Conservation (phyloP, 2,113 vertebrate genomes). For the Morphnarchus princeps region DNA sequence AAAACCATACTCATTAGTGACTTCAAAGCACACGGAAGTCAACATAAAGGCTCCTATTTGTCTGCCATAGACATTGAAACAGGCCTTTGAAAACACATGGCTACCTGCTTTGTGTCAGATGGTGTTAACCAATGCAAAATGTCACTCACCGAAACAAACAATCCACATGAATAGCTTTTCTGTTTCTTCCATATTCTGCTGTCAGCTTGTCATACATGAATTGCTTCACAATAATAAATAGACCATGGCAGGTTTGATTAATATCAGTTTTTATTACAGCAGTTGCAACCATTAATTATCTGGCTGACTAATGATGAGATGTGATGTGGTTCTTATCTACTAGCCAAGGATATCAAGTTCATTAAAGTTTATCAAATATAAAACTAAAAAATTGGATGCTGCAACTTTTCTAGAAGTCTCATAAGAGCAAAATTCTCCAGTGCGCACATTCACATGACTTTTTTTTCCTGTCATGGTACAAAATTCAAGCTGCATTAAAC, state of each 20-base stretch:
- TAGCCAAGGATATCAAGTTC: conserved; percentile 52
- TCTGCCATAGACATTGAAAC: background rate
- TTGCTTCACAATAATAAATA: conserved; percentile 49
- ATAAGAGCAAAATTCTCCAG: background rate
- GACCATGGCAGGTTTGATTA: conserved; percentile 51
- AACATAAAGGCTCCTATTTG: conserved; percentile 50
- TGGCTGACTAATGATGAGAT: conserved; percentile 55
- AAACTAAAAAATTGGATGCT: background rate
- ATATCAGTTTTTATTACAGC: conserved; percentile 52
- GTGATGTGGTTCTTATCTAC: conserved; percentile 35
- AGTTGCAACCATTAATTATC: conserved; percentile 65
- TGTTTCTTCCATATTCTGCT: conserved; percentile 27
- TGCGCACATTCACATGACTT: background rate
- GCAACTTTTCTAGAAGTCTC: background rate
- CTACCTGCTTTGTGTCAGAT: conserved; percentile 33
- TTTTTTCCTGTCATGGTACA: background rate
- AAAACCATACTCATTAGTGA: conserved; percentile 51
- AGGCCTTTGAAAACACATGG: background rate
- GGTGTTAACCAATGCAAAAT: background rate
- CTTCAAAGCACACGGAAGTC: conserved; percentile 57
- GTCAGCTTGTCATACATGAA: background rate
- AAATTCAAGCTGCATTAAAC: background rate
- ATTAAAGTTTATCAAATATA: conserved; percentile 57
- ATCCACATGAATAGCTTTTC: background rate
- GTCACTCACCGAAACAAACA: background rate